Conservation (phyloP, 2,113 vertebrate species). For the Columbina picui region DNA sequence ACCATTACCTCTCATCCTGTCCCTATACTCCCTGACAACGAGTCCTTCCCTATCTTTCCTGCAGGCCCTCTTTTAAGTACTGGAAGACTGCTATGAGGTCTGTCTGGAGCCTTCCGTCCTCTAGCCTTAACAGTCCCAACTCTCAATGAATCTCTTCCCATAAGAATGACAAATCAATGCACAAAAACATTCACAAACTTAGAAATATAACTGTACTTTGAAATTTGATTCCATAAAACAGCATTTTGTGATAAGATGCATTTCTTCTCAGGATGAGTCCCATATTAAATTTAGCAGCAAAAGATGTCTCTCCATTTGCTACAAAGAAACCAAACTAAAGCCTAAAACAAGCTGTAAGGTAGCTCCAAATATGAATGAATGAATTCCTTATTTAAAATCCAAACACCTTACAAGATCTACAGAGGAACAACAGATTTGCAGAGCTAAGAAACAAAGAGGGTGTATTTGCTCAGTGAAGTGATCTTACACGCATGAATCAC, state of each 20-base stretch:
- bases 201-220: neutral
- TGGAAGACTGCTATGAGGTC: too few species aligned
- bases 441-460: neutral
- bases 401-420: neutral
- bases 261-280: neutral
- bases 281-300: neutral
- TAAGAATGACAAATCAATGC: neutral
- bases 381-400: neutral
- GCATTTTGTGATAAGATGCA: neutral
- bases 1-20: neutral
- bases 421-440: neutral
- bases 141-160: neutral
- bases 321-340: neutral
- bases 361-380: neutral
- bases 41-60: too few species aligned
- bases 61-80: too few species aligned
- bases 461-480: neutral
- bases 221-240: neutral
- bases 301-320: neutral
- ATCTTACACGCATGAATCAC: neutral
- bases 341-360: neutral
- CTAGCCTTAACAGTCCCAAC: neutral
- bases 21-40: too few species aligned
- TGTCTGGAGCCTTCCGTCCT: too few species aligned
- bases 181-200: neutral